These are phyloP conservation scores for Cephus rjabovi DNA, from an alignment of 2,888 invertebrate species.

Conservation along the genomic window DNA sequence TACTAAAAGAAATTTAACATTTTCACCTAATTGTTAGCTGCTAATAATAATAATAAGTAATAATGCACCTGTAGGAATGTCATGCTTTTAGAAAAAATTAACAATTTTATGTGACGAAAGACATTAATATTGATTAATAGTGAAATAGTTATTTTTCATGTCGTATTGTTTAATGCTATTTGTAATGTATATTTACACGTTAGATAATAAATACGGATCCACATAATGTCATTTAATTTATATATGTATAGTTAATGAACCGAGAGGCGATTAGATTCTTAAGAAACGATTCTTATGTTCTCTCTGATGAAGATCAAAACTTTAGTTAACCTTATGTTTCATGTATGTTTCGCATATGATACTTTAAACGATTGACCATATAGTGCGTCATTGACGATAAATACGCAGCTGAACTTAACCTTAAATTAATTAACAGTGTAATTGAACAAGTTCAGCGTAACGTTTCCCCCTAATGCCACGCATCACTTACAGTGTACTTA, in stretches of 20 bases:
- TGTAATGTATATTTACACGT: not conserved
- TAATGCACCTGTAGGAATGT: not conserved
- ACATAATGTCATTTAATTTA: not conserved
- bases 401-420: not conserved
- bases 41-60: not conserved
- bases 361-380: not conserved
- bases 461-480: conserved; percentile 11
- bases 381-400: not conserved
- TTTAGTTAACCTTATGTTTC: not conserved
- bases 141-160: not conserved
- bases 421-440: not conserved
- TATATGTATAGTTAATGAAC: not conserved
- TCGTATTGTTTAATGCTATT: not conserved
- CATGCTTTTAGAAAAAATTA: not conserved
- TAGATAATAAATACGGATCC: not conserved
- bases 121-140: not conserved
- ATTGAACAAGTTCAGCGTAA: conserved; percentile 20
- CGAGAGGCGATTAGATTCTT: no score
- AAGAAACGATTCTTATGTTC: no score
- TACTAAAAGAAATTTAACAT: not conserved
- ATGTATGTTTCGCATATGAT: not conserved
- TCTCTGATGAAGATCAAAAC: no score
- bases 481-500: not conserved
- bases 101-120: not conserved
- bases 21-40: not conserved